These are phyloP conservation scores for Grammomys surdaster DNA, from an alignment of 2,113 vertebrate species.

Conservation along the genomic window DNA sequence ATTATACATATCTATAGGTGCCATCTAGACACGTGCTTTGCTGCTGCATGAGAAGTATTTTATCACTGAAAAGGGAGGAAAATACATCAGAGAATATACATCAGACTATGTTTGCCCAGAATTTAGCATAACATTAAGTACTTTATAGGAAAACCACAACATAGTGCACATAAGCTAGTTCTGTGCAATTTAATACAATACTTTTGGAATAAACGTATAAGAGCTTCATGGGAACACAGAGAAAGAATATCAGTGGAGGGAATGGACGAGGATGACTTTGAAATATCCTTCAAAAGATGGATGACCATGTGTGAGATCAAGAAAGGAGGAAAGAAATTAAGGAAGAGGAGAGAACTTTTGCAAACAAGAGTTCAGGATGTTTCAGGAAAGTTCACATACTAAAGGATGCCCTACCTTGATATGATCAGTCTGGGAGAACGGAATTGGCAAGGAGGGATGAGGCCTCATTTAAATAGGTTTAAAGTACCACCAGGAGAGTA, in stretches of 20 bases:
- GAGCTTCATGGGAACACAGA: not conserved
- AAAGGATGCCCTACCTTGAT: not conserved
- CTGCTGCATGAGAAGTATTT: not conserved
- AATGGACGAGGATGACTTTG: not conserved
- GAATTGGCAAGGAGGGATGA: not conserved
- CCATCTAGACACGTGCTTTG: not conserved
- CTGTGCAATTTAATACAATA: not conserved
- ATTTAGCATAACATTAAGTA: not conserved
- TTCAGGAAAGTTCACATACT: not conserved
- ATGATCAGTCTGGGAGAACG: not conserved
- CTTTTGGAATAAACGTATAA: not conserved
- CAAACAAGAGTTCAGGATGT: not conserved
- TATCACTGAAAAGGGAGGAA: not conserved
- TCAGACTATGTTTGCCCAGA: not conserved
- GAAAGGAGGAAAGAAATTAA: not conserved
- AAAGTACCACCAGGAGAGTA: not conserved
- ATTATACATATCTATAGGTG: not conserved
- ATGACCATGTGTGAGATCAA: not conserved
- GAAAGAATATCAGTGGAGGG: not conserved
- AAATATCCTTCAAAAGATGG: not conserved
- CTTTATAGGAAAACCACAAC: not conserved
- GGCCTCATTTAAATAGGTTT: not conserved
- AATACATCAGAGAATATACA: not conserved
- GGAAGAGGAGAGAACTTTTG: not conserved
- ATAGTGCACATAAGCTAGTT: not conserved